Base-by-base conservation (phyloP, 2,797 vertebrate genomes). In the Spinibarbus caldwelli region DNA sequence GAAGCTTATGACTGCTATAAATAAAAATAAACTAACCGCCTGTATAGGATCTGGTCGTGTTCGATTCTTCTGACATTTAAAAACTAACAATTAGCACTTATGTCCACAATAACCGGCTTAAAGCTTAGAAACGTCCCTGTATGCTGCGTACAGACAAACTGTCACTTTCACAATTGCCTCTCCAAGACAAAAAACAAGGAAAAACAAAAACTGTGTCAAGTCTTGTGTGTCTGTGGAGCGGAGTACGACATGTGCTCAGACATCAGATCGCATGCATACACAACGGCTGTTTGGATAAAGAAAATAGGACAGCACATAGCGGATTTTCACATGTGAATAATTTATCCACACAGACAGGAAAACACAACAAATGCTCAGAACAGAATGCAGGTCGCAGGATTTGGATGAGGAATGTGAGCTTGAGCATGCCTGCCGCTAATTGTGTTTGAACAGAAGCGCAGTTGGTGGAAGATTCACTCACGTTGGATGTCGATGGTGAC, bases 401-500 rank as follows among this genome's bases (percentile, higher is more conserved):
- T 21, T 72, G 83, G 64, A 77, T 57, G 59, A 38, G 34, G 19
- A 78, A 34, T 5, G 4, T 54, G 57, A 49, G 66, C 45, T 78
- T 5, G 15, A 62, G 43, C 3, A 10, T 26, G 57, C 76, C 73
- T 83, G 23, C 43, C 1, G 11, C 59, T 83, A 54, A 83, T 66
- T 54, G 26, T 77, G 72, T 78, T 70, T 78, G 34, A 71, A 79
- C n/a, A 45, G 59, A 64, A 64, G 36, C 2, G 0, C 7, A 59
- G 54, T 43, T 15, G 72, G 36, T n/a, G 67, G 21, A 62, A 57
- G 36, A 41, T 38, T 54, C 34, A 96, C 97, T 97, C 93, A 98
- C 97, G 97, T 83, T 98, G 97, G 88, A 98, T 97, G 88, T 98
- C 96, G 0, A 97, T 96, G 87, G 96, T 97, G 91, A 97, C 96